Evolutionary conservation across 1,140 invertebrate genomes (phyloP).

Genomic region (Dinoponera quadriceps): DNA sequence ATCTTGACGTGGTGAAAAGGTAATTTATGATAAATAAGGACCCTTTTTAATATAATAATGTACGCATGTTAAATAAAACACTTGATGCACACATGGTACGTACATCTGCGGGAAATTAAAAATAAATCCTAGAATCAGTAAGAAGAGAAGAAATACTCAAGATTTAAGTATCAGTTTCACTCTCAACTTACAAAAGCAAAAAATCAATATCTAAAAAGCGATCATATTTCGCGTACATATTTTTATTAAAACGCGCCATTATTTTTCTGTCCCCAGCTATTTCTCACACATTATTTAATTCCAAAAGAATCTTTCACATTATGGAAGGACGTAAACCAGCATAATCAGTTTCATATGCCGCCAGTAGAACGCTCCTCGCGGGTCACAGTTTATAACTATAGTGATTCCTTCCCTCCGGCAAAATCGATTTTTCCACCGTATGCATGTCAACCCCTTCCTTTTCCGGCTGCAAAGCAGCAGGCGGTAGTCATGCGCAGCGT

Average conservation of each 20-base stretch:
- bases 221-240: neutral
- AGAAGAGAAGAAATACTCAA: too few relatives aligned
- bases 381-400: neutral
- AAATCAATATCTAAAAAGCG: too few relatives aligned
- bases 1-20: neutral
- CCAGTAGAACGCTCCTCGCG: neutral
- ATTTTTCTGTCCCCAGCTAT: neutral
- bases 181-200: too few relatives aligned
- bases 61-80: constrained; percentile 12
- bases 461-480: neutral
- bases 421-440: constrained; percentile 16
- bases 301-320: neutral
- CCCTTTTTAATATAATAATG: neutral
- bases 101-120: too few relatives aligned
- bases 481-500: neutral
- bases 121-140: too few relatives aligned
- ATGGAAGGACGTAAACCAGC: neutral
- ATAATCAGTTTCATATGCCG: neutral
- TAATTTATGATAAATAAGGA: neutral
- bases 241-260: neutral
- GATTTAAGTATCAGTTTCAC: too few relatives aligned
- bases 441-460: neutral
- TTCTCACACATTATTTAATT: too few relatives aligned
- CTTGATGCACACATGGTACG: constrained; percentile 10
- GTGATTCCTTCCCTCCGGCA: neutral